Evolutionary conservation across 2,113 vertebrate genomes (phyloP).

Genomic region (Anhinga anhinga): DNA sequence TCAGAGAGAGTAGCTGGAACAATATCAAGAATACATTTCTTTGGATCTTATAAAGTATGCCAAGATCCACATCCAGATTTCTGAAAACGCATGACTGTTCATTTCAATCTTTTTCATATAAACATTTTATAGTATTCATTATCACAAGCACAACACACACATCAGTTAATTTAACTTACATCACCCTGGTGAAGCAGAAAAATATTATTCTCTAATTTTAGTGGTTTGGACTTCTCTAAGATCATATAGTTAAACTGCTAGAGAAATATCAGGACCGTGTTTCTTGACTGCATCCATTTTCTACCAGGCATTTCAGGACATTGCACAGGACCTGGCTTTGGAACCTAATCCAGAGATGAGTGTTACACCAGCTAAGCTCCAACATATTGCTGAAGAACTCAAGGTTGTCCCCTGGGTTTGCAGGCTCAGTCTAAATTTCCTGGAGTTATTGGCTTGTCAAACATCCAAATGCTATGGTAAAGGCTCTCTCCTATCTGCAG

Average conservation of each 20-base stretch:
- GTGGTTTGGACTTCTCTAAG: neutral
- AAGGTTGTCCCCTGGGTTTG: neutral
- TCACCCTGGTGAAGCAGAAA: neutral
- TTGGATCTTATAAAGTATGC: neutral
- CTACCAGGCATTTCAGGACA: neutral
- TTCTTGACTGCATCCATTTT: neutral
- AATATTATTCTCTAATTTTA: neutral
- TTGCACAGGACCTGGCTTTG: neutral
- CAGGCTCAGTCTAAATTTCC: neutral
- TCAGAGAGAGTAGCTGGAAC: neutral
- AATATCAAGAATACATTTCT: neutral
- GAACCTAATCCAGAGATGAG: neutral
- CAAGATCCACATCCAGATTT: neutral
- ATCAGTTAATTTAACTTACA: neutral
- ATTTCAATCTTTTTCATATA: neutral
- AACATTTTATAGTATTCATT: neutral
- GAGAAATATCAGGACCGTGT: neutral
- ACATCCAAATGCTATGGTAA: neutral
- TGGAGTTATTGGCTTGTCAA: neutral
- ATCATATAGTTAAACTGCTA: neutral
- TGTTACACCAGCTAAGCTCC: neutral
- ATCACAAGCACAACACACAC: neutral
- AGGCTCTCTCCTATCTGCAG: neutral
- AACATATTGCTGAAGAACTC: neutral
- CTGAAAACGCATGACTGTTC: neutral